Conservation (phyloP, 2,888 invertebrate genomes). For the Choristoneura rosaceana region DNA sequence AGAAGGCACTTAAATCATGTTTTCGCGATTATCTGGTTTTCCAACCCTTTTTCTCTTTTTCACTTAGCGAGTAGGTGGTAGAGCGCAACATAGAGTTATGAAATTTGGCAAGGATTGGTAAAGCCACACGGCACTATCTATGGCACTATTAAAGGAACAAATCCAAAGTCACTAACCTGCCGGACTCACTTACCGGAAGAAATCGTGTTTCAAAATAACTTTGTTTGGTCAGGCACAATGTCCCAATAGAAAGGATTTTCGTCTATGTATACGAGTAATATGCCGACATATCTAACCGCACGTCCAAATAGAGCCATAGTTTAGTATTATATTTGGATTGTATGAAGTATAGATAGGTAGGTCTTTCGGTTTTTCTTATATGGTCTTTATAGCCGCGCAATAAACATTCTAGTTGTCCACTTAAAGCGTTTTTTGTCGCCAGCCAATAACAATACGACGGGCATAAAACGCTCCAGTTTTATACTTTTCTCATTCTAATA, state of each 20-base stretch:
- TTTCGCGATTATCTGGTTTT: too few relatives aligned
- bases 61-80: too few relatives aligned
- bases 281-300: not conserved
- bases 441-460: slow-evolving; percentile 67
- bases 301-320: slow-evolving; percentile 8
- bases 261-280: not conserved
- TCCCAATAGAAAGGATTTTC: not conserved
- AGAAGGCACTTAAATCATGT: too few relatives aligned
- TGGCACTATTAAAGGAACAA: too few relatives aligned
- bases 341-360: not conserved
- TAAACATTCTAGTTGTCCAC: slow-evolving; percentile 46
- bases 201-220: too few relatives aligned
- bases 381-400: slow-evolving; percentile 33
- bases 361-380: not conserved
- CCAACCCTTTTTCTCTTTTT: too few relatives aligned
- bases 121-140: too few relatives aligned
- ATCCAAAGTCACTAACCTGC: too few relatives aligned
- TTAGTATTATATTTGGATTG: slow-evolving; percentile 30
- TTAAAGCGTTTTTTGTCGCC: slow-evolving; percentile 57
- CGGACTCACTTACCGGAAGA: too few relatives aligned
- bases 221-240: not conserved
- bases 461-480: slow-evolving; percentile 74
- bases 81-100: too few relatives aligned
- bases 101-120: too few relatives aligned
- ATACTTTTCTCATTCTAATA: slow-evolving; percentile 83